Evolutionary conservation across 2,113 vertebrate species (phyloP), one percentile per base, ranked within the genome.

Genomic region (Onychostoma macrolepis): DNA sequence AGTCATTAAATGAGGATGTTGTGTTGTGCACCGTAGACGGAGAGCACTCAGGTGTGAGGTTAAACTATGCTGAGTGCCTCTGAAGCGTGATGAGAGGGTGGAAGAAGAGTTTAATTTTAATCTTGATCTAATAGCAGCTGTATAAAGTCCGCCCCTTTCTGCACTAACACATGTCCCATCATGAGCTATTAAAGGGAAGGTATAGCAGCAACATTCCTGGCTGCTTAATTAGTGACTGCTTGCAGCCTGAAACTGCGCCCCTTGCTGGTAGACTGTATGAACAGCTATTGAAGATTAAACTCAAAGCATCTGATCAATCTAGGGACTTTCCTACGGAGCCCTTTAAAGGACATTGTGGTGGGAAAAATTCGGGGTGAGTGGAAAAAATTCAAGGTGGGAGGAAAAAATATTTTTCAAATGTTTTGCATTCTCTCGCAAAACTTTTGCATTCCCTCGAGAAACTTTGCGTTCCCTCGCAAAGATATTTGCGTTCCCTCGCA

Each of bases 251-350:
- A 79, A 9, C 61, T 76, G 36, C 69, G 72, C 84, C 84, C 80
- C 58, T 84, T 86, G 84, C 87, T 74, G 87, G 30, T 21, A 79
- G 72, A 67, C 2, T 72, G 48, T 38, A 83, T 80, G n/a, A 81
- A 41, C 85, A 41, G 45, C 50, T 33, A 17, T 33, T 85, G 12
- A 1, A 69, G 30, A 67, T 24, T 69, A 79, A 24, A 87, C 28
- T 7, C 36, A n/a, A 79, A 3, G 30, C 10, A 38, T 58, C 19
- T 26, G n/a, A 63, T 43, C 38, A 45, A 67, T 9, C 43, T 28
- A 28, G 58, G 12, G 33, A n/a, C 21, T 80, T 82, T n/a, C n/a
- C n/a, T n/a, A n/a, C n/a, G n/a, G n/a, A n/a, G n/a, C n/a, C n/a
- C n/a, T n/a, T n/a, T n/a, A n/a, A n/a, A n/a, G n/a, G n/a, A n/a